Evolutionary conservation across 2,113 vertebrate genomes (phyloP), one percentile per base, ranked within the genome.

Genomic region (Cynopterus brachyotis): DNA sequence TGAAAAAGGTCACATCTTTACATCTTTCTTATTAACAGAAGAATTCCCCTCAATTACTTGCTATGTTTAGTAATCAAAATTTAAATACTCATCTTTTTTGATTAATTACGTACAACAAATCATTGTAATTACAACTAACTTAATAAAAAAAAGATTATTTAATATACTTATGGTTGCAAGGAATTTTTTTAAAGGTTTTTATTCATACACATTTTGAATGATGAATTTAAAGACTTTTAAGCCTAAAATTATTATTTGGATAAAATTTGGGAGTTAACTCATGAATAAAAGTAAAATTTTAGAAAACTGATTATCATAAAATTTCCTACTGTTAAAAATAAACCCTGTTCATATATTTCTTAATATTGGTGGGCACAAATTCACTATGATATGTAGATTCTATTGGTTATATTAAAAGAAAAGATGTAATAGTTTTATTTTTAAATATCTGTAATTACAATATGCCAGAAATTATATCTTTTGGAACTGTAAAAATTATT

Each of bases 11-110:
- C n/a, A 3, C 19, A 3, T 45, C 45, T 82, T 92, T 82, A 3
- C 19, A 3, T 45, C 45, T 82, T 92, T 82, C 47, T 91, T 81
- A 30, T 40, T 88, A 62, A 75, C 35, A 92, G 78, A 70, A 47
- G 45, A 37, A 3, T 78, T 82, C 60, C 22, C 8, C 19, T 35
- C 35, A 79, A 42, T 50, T 35, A 53, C 15, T 94, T 90, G 90
- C 72, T n/a, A 32, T 42, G 42, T 88, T n/a, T 92, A 60, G 50
- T 75, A 79, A 93, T 76, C 45, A 93, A 83, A 88, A 60, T 93
- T 15, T 87, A 55, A 67, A 92, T 90, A 82, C 6, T 70, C 22
- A 53, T 19, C 42, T 79, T 64, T 87, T 80, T 70, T 53, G 45
- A 53, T 91, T 62, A 62, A 93, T 57, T 83, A 53, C 47, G 47